These are phyloP conservation scores for Mustela lutreola DNA, from an alignment of 2,113 vertebrate genomes.

Conservation along the genomic window DNA sequence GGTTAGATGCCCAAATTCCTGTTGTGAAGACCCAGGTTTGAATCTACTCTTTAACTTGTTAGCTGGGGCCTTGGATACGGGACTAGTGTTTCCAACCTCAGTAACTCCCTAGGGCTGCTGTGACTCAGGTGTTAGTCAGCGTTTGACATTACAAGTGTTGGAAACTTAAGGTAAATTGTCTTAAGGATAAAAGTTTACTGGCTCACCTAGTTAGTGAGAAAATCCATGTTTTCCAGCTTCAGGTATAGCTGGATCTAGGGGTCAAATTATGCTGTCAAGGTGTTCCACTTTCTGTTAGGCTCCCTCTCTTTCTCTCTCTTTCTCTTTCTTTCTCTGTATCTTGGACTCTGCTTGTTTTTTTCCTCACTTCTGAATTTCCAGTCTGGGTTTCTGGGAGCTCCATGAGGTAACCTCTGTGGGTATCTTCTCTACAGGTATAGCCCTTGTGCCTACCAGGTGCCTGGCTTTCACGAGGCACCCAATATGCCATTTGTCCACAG, in stretches of 20 bases:
- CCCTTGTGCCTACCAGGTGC: neutral
- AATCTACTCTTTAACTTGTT: neutral
- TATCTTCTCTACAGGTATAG: neutral
- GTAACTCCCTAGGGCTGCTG: neutral
- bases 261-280: rapidly evolving
- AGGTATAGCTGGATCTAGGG: neutral
- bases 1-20: neutral
- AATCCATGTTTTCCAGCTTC: neutral
- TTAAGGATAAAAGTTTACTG: neutral
- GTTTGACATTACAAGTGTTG: neutral
- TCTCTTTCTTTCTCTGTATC: neutral
- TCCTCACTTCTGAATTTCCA: neutral
- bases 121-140: neutral
- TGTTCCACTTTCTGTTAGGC: rapidly evolving
- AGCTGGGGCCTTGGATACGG: neutral
- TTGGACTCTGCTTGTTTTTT: neutral
- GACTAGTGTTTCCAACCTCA: neutral
- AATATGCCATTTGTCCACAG: neutral
- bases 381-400: neutral
- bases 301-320: neutral
- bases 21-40: neutral
- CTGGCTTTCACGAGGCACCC: neutral
- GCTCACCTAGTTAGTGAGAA: neutral
- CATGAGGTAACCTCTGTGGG: rapidly evolving
- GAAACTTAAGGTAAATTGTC: neutral